Percentiles rank a stretch among this genome's conserved stretches.
These are phyloP conservation scores for Drosophila infuscata DNA, from an alignment of 2,888 invertebrate genomes.

Conservation along the genomic window DNA sequence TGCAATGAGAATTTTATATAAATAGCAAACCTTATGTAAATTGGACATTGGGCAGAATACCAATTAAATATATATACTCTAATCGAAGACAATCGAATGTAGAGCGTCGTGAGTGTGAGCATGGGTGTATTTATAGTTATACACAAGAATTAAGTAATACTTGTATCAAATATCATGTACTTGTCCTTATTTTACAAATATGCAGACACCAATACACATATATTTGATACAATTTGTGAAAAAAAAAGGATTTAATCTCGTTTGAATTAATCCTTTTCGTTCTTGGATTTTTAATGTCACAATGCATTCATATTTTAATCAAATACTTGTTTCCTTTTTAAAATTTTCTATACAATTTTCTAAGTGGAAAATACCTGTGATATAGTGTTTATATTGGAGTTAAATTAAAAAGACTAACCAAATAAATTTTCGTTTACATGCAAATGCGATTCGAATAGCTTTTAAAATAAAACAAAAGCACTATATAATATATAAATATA, in stretches of 20 bases:
- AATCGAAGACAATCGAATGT: slow-evolving; percentile 4
- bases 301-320: neutral
- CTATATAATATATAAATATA: slow-evolving; percentile 17
- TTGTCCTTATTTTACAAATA: slow-evolving; percentile 2
- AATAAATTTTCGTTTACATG: slow-evolving; percentile 33
- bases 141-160: slow-evolving; percentile 11
- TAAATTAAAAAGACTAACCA: slow-evolving; percentile 82
- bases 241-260: neutral
- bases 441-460: slow-evolving; percentile 35
- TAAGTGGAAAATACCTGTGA: slow-evolving; percentile 60
- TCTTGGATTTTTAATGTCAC: neutral
- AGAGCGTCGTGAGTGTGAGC: neutral
- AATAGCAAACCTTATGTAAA: slow-evolving; percentile 9
- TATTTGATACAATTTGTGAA: neutral
- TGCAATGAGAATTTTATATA: neutral
- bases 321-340: neutral
- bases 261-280: neutral
- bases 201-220: too few relatives aligned
- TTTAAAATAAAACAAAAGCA: slow-evolving; percentile 37
- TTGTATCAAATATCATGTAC: slow-evolving; percentile 27
- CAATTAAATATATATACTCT: slow-evolving; percentile 7
- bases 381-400: slow-evolving; percentile 78
- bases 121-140: neutral
- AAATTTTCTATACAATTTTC: neutral
- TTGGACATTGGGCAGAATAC: slow-evolving; percentile 13